These are phyloP conservation scores for Apocrypta bakeri DNA, from an alignment of 1,140 invertebrate genomes.

Conservation along the genomic window DNA sequence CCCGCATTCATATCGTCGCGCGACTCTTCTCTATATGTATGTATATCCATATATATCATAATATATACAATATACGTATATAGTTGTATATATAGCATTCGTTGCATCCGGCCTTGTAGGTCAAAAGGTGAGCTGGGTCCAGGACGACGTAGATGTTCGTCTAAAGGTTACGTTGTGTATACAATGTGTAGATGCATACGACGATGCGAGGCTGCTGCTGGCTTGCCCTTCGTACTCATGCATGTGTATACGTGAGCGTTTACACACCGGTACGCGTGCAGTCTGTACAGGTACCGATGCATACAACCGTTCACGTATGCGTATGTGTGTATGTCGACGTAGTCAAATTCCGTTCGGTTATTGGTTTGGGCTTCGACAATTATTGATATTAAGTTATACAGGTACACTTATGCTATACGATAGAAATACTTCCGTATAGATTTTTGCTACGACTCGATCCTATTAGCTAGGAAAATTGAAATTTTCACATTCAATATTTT, in stretches of 20 bases:
- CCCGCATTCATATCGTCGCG: conserved; percentile 28
- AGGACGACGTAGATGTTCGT: neutral
- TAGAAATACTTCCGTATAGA: too few relatives aligned
- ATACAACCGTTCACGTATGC: neutral
- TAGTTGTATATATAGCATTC: too few relatives aligned
- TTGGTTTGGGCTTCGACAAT: neutral
- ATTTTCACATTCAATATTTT: too few relatives aligned
- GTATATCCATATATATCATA: too few relatives aligned
- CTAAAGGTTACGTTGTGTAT: neutral
- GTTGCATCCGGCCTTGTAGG: conserved; percentile 49
- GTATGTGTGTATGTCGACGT: too few relatives aligned
- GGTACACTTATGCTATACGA: too few relatives aligned
- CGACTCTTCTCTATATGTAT: too few relatives aligned
- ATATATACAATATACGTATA: too few relatives aligned
- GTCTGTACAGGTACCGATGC: neutral
- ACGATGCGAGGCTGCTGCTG: too few relatives aligned
- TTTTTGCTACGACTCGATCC: too few relatives aligned
- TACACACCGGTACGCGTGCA: too few relatives aligned
- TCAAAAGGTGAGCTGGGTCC: conserved; percentile 61
- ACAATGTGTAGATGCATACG: neutral
- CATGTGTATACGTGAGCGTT: neutral
- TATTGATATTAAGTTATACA: neutral
- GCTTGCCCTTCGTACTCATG: neutral
- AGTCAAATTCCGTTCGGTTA: neutral
- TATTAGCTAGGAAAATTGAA: too few relatives aligned